These are phyloP conservation scores for Lepidocolaptes lacrymiger DNA, from an alignment of 2,797 vertebrate species.

Conservation along the genomic window DNA sequence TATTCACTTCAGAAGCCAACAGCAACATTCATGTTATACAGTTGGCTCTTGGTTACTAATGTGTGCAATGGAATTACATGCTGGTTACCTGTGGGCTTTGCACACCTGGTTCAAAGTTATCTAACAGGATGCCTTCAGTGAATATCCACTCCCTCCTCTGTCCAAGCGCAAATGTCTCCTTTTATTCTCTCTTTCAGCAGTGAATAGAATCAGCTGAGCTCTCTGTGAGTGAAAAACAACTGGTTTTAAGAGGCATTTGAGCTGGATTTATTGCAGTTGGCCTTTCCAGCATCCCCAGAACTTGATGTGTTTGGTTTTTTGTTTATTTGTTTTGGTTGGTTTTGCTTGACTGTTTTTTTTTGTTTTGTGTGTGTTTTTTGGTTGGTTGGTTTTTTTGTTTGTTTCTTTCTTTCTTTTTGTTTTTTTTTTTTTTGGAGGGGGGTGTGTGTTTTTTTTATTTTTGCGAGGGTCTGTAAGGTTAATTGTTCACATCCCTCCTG, in stretches of 20 bases:
- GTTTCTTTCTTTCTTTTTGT: background rate
- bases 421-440: no score
- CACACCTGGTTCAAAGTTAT: background rate
- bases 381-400: no score
- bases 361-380: no score
- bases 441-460: no score
- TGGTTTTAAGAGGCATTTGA: background rate
- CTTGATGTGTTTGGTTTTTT: background rate
- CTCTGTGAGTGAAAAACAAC: background rate
- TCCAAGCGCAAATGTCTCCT: background rate
- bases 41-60: background rate
- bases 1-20: background rate
- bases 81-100: background rate
- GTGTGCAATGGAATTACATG: background rate
- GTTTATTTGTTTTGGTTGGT: no score
- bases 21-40: accelerated
- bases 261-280: background rate
- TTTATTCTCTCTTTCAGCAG: background rate
- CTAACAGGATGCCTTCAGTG: background rate
- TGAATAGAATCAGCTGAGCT: background rate
- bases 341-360: no score
- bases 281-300: background rate
- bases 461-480: background rate
- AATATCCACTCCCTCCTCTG: background rate
- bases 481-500: background rate